A percentile compares a stretch with the other conserved stretches of the same genome.
These are phyloP conservation scores for Drosophila formosana DNA, from an alignment of 2,888 invertebrate genomes.

Conservation along the genomic window DNA sequence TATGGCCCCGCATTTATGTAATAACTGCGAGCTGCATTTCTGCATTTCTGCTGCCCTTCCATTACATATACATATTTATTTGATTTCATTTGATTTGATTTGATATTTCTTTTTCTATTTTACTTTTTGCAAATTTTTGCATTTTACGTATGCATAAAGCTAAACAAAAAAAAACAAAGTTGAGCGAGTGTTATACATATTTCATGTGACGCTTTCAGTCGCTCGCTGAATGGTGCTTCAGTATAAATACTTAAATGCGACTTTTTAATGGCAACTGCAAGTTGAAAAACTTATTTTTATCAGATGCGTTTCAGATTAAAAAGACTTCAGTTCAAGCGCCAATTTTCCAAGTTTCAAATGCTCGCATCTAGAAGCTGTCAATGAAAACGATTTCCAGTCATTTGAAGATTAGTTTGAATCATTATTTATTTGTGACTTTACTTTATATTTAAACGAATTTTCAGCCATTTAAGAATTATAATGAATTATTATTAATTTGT, in stretches of 20 bases:
- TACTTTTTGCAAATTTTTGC: constrained; percentile 5
- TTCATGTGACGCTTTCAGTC: constrained; percentile 1
- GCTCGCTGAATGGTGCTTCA: background rate
- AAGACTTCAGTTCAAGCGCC: background rate
- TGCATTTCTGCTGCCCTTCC: background rate
- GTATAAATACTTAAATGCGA: background rate
- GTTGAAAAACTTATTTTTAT: background rate
- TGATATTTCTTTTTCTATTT: constrained; percentile 1
- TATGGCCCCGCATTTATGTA: constrained; percentile 49
- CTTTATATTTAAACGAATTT: too few species aligned
- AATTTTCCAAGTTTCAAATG: background rate
- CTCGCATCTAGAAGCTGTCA: too few species aligned
- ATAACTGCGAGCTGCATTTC: constrained; percentile 28
- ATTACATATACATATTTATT: constrained; percentile 2
- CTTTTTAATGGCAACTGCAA: background rate
- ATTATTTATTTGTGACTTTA: too few species aligned
- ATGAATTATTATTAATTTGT: too few species aligned
- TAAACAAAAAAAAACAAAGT: constrained; percentile 2
- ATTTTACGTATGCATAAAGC: constrained; percentile 35
- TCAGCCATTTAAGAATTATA: too few species aligned
- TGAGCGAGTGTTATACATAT: constrained; percentile 13
- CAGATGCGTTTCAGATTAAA: background rate
- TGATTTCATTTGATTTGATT: constrained; percentile 17
- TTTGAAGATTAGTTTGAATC: too few species aligned
- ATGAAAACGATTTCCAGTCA: too few species aligned